phyloP scores from a whole-genome alignment of 2,797 vertebrate species.

The Anguilla obscura region DNA sequence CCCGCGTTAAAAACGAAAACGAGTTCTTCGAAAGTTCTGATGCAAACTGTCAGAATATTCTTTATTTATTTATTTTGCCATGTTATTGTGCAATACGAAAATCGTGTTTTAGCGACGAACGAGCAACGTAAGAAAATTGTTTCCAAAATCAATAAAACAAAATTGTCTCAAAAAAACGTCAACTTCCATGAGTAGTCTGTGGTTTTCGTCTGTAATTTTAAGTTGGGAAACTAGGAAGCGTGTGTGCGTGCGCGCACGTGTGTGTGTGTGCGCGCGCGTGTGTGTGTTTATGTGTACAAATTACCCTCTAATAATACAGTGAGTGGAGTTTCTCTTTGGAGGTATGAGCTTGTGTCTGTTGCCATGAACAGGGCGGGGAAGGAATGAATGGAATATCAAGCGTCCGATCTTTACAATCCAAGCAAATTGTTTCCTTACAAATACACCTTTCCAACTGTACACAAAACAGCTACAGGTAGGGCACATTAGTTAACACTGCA shows the following conservation, averaged over 20 bases:
- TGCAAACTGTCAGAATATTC: not conserved
- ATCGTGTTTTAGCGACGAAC: not conserved
- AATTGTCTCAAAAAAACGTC: not conserved
- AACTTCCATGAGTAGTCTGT: not conserved
- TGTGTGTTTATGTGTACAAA: not conserved
- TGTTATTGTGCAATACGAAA: not conserved
- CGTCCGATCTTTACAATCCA: not conserved
- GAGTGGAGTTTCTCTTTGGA: not conserved
- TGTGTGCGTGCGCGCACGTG: not conserved
- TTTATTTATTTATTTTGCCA: not conserved
- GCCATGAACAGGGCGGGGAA: not conserved
- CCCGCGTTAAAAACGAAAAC: not conserved
- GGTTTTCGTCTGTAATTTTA: not conserved
- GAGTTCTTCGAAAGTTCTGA: not conserved
- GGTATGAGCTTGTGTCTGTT: not conserved
- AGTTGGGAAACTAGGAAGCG: not conserved
- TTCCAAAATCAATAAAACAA: not conserved
- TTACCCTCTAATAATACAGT: not conserved
- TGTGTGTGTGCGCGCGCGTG: not conserved
- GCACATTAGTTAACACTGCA: not conserved
- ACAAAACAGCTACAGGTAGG: not conserved
- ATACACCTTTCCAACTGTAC: not conserved
- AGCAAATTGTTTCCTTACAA: slow-evolving; percentile 5
- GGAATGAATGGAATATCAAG: not conserved
- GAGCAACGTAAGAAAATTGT: not conserved